Base-by-base conservation (phyloP, 2,888 invertebrate genomes). In the Ornithoptera alexandrae region DNA sequence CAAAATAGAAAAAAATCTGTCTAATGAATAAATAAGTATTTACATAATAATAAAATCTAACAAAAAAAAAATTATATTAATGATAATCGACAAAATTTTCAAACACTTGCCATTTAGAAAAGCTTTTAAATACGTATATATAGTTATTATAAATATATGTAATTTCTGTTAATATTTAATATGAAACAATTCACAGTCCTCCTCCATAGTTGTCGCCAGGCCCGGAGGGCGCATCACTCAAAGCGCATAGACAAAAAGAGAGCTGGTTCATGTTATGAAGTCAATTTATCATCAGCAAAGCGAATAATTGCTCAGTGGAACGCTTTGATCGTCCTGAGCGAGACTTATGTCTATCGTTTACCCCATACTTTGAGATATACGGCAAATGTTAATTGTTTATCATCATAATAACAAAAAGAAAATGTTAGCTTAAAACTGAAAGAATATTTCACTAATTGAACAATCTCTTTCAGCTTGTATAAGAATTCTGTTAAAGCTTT, bases 271-370 rank as follows among this genome's bases (percentile, higher is more conserved):
- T 76, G 81, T 84, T 83, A 82, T 81, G 80, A 79, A 82, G 80
- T 82, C 81, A 80, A 83, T 84, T 82, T 82, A 79, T 84, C 82
- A 84, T 80, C 82, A 81, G 78, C 78, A 80, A 82, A 78, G 79
- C 83, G 83, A 80, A 81, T 82, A 81, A 84, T 84, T 83, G 82
- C 76, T 78, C 74, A 70, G 74, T 70, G 77, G 78, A 78, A 78
- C 78, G 79, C 81, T 83, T 81, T 82, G 83, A 82, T 81, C 79
- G 74, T 70, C 62, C 70, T 71, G 58, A 71, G 65, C 53, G 70
- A 64, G 70, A 64, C 67, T 56, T 69, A 72, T 62, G 72, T 73
- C 73, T 74, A 67, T 73, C 72, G 72, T 70, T 60, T 62, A 67
- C 63, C 67, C 60, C 67, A 64, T 60, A 46, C 65, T 17, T 20